A percentile compares a stretch with the other conserved stretches of the same genome.
Conservation (phyloP, 2,888 invertebrate species). For the Thera britannica region DNA sequence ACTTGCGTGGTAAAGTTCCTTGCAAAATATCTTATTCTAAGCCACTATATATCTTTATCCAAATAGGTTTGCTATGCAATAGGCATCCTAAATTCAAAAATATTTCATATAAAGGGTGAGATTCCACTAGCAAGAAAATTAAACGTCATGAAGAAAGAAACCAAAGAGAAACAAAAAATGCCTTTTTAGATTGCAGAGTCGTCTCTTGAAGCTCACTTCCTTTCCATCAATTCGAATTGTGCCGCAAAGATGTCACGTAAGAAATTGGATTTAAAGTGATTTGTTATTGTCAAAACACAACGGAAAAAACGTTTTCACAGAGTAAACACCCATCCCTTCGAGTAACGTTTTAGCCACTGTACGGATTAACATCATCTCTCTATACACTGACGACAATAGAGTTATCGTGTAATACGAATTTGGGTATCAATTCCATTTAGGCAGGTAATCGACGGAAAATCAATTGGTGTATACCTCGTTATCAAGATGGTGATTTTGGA, state of each 20-base stretch:
- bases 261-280: slow-evolving; percentile 40
- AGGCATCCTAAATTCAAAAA: too few relatives aligned
- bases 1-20: too few relatives aligned
- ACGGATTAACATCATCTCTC: slow-evolving; percentile 21
- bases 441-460: slow-evolving; percentile 49
- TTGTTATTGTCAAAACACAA: slow-evolving; percentile 38
- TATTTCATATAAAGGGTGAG: neutral
- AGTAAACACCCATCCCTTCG: slow-evolving; percentile 24
- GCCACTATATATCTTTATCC: too few relatives aligned
- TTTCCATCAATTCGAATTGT: slow-evolving; percentile 34
- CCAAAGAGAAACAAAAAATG: slow-evolving; percentile 18
- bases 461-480: slow-evolving; percentile 47
- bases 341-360: slow-evolving; percentile 1
- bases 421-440: slow-evolving; percentile 48
- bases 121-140: neutral
- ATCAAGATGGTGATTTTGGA: slow-evolving; percentile 39
- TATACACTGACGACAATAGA: slow-evolving; percentile 34
- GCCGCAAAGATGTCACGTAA: slow-evolving; percentile 38
- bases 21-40: too few relatives aligned
- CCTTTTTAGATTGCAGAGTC: slow-evolving; percentile 18
- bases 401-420: slow-evolving; percentile 44
- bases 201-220: slow-evolving; percentile 29
- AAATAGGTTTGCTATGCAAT: too few relatives aligned
- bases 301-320: slow-evolving; percentile 17
- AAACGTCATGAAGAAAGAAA: slow-evolving; percentile 1